These are phyloP conservation scores for Rhodinocichla rosea DNA, from an alignment of 2,113 vertebrate species.

Conservation along the genomic window DNA sequence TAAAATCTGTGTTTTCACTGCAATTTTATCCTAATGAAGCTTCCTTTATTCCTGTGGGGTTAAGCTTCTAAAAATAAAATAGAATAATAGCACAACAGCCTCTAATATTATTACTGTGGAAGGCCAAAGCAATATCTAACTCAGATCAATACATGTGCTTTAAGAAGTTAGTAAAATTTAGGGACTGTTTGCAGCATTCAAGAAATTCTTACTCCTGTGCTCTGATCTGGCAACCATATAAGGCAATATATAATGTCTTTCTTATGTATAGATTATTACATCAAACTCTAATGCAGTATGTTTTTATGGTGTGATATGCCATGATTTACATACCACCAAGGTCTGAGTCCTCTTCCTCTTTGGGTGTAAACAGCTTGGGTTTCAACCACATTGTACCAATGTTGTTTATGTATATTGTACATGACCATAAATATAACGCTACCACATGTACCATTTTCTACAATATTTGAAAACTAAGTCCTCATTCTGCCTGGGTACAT, in stretches of 20 bases:
- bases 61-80: background rate
- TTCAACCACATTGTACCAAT: background rate
- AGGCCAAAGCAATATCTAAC: background rate
- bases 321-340: background rate
- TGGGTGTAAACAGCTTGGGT: background rate
- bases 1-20: background rate
- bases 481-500: background rate
- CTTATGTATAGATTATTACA: background rate
- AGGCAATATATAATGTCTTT: background rate
- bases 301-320: background rate
- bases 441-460: background rate
- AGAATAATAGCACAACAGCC: background rate
- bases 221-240: background rate
- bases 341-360: background rate
- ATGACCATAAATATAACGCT: background rate
- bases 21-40: background rate
- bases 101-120: background rate
- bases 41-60: background rate
- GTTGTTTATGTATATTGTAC: fast-evolving
- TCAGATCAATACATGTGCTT: background rate
- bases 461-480: background rate
- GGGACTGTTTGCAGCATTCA: background rate
- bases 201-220: background rate
- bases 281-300: background rate
- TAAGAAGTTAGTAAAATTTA: background rate